A percentile compares a stretch with the other conserved stretches of the same genome.
phyloP scores from a whole-genome alignment of 2,888 invertebrate genomes.

The Ochlodes sylvanus region DNA sequence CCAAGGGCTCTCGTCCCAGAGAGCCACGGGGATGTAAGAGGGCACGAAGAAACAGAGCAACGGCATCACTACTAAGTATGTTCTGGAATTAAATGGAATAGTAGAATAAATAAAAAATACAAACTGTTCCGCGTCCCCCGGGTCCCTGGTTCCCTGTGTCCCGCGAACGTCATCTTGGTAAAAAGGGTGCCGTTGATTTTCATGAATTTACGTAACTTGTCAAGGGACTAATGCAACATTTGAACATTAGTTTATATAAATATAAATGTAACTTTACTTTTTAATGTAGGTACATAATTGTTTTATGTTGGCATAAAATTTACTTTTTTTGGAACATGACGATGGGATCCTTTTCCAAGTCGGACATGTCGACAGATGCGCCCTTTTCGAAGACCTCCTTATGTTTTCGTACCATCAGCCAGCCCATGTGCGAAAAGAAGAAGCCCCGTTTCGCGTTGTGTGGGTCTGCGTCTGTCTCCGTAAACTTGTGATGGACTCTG shows the following conservation, averaged over 20 bases:
- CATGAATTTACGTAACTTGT: too few relatives aligned
- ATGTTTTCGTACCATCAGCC: slow-evolving; percentile 95
- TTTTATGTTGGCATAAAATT: too few relatives aligned
- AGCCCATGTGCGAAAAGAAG: slow-evolving; percentile 98
- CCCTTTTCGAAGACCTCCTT: slow-evolving; percentile 95
- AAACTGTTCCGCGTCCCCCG: too few relatives aligned
- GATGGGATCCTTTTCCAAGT: slow-evolving; percentile 92
- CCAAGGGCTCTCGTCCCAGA: slow-evolving; percentile 90
- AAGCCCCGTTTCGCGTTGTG: slow-evolving; percentile 95
- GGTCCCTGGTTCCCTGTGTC: too few relatives aligned
- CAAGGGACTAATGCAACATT: too few relatives aligned
- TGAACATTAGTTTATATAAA: too few relatives aligned
- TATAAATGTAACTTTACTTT: too few relatives aligned
- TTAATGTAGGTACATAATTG: too few relatives aligned
- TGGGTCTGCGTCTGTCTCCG: slow-evolving; percentile 95
- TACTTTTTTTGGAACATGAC: slow-evolving; percentile 95
- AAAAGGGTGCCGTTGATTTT: too few relatives aligned
- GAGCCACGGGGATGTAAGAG: slow-evolving; percentile 89
- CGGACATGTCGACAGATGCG: slow-evolving; percentile 93
- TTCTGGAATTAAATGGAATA: slow-evolving; percentile 75
- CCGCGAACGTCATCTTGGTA: too few relatives aligned
- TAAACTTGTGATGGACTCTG: slow-evolving; percentile 95
- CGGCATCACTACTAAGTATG: slow-evolving; percentile 91
- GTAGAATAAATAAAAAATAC: background rate
- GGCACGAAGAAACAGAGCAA: slow-evolving; percentile 93